Evolutionary conservation across 1,140 invertebrate genomes (phyloP).

Genomic region (Temnothorax curvispinosus): DNA sequence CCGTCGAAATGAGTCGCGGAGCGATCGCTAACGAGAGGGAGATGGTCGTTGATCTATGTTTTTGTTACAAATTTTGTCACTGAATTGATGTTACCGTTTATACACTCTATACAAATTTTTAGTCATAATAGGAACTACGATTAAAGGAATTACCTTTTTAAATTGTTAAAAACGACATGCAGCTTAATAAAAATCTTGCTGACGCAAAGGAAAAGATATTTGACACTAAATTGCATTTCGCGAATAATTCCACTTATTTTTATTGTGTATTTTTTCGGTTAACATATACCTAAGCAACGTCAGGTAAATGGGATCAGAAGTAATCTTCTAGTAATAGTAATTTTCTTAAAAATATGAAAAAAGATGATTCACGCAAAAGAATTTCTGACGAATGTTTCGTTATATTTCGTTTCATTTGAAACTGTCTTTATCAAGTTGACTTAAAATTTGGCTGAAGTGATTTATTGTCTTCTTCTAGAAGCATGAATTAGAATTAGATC

Average conservation of each 20-base stretch:
- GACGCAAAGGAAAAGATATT: not conserved
- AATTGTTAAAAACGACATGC: not conserved
- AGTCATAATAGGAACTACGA: not conserved
- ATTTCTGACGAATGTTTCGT: not conserved
- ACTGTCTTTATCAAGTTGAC: not conserved
- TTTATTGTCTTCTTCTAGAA: not conserved
- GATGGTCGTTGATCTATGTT: not conserved
- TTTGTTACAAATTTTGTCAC: not conserved
- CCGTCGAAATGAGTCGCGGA: not conserved
- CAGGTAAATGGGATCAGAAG: not conserved
- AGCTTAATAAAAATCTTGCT: not conserved
- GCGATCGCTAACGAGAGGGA: constrained; percentile 9
- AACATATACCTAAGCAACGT: not conserved
- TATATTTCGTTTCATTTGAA: not conserved
- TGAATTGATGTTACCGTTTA: not conserved
- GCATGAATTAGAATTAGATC: not conserved
- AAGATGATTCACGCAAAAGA: not conserved
- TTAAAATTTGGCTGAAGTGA: not conserved
- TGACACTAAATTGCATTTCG: not conserved
- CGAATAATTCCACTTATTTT: not conserved
- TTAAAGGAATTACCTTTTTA: not conserved
- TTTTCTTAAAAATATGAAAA: not conserved
- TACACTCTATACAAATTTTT: not conserved
- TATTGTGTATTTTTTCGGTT: not conserved
- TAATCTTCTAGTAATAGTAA: not conserved